Evolutionary conservation across 1,140 invertebrate species (phyloP), one percentile per base, ranked within the genome.

Genomic region (Cardiocondyla obscurior): DNA sequence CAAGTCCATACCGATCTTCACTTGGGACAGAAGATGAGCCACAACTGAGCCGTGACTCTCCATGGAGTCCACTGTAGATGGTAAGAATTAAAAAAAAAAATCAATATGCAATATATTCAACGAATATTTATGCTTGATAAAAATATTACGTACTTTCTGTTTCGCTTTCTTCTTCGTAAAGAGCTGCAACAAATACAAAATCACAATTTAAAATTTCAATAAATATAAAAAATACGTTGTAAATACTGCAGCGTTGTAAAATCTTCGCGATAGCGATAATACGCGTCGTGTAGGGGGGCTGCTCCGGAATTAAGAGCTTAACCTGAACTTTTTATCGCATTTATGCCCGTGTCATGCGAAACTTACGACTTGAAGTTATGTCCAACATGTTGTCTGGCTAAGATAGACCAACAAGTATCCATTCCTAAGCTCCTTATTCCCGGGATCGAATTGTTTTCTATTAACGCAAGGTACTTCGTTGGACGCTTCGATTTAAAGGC

Each of bases 1-100:
- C 88, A 99, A 95, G 94, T 99, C 99, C 99, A 99, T 99, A 60
- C 99, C 99, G 90, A 99, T 99, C 93, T 99, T 97, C 72, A 99
- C 98, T 95, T 99, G 98, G 33, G 98, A 99, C 65, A 99, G 94
- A 16, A 99, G 95, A 94, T 99, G 98, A 62, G 97, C 97, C 85
- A 99, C 97, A 83, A 99, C 98, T 60, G 98, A 99, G 62, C 98
- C 98, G 93, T 99, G 98, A 84, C 96, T 97, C 94, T 99, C 98
- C 96, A 99, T 97, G 19, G 97, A 97, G 77, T 95, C 95, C 89
- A 97, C 95, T 94, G 44, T 33, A 30, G 36, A 30, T 1, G 19
- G 39, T 28, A 49, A 89, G 88, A 79, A 7, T 5, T 55, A 58
- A 42, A 19, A 36, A 73, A 57, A 62, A 74, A 76, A 44, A 74